A percentile compares a stretch with the other conserved stretches of the same genome.
Evolutionary conservation across 2,797 vertebrate genomes (phyloP).

Genomic region (Sebastes matsubarae): DNA sequence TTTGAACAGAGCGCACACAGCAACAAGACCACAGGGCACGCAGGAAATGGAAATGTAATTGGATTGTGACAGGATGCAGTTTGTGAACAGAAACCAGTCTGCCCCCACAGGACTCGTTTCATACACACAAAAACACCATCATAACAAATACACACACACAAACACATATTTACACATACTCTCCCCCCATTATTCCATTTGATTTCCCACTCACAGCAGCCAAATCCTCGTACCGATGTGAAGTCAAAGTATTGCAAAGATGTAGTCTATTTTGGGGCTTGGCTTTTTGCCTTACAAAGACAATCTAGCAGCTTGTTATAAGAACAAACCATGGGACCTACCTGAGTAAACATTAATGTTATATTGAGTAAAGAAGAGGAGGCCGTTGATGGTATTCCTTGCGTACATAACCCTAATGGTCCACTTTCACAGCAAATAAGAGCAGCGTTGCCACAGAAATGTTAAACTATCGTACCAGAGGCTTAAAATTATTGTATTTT

Average conservation of each 20-base stretch:
- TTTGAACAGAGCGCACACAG: constrained; percentile 61
- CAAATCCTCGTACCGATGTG: too few species aligned
- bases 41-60: constrained; percentile 82
- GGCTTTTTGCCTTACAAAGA: too few species aligned
- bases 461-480: not conserved
- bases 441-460: not conserved
- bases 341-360: too few species aligned
- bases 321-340: too few species aligned
- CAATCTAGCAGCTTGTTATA: too few species aligned
- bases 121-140: constrained; percentile 43
- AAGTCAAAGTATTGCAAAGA: too few species aligned
- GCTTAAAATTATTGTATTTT: too few species aligned
- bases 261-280: too few species aligned
- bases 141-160: not conserved
- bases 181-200: too few species aligned
- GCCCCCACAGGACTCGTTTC: constrained; percentile 73
- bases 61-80: constrained; percentile 81
- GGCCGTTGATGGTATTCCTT: not conserved
- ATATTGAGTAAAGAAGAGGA: not conserved
- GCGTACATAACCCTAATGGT: not conserved
- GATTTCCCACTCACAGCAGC: too few species aligned
- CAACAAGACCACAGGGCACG: constrained; percentile 66
- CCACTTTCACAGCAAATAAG: not conserved
- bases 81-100: constrained; percentile 70
- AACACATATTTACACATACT: not conserved